These are phyloP conservation scores for Cotesia vestalis DNA, from an alignment of 1,140 invertebrate genomes.

Conservation along the genomic window DNA sequence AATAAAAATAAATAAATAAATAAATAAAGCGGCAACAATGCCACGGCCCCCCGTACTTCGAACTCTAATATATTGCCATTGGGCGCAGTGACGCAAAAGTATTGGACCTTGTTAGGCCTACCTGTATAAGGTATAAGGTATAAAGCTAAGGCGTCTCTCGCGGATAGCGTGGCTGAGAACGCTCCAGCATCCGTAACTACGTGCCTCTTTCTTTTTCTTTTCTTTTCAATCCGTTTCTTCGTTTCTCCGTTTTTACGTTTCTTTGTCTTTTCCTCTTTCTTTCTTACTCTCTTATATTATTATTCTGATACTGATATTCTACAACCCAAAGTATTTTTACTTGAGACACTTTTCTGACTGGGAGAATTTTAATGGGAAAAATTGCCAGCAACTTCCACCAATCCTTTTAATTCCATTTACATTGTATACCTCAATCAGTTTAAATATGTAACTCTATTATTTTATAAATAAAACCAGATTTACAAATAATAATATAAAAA, in stretches of 20 bases:
- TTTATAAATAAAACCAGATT: too few species aligned
- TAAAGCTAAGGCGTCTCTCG: slow-evolving; percentile 38
- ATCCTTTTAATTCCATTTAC: slow-evolving; percentile 18
- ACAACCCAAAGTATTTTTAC: slow-evolving; percentile 17
- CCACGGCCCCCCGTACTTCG: slow-evolving; percentile 61
- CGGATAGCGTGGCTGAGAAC: slow-evolving; percentile 14
- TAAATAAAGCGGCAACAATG: slow-evolving; percentile 61
- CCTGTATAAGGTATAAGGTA: slow-evolving; percentile 54
- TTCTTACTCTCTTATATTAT: neutral
- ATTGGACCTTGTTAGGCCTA: slow-evolving; percentile 63
- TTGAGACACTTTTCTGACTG: slow-evolving; percentile 50
- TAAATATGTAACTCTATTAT: neutral
- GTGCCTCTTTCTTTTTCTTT: neutral
- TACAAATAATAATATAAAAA: too few species aligned
- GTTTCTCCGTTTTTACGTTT: neutral
- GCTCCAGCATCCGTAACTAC: slow-evolving; percentile 19
- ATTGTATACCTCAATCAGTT: slow-evolving; percentile 28
- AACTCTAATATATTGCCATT: slow-evolving; percentile 63
- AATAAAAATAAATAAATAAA: neutral
- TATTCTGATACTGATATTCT: neutral
- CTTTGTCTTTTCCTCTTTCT: neutral
- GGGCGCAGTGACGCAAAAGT: slow-evolving; percentile 58
- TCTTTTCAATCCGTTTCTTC: too few species aligned
- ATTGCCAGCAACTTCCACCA: slow-evolving; percentile 51
- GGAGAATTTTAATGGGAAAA: slow-evolving; percentile 66